Conservation (phyloP, 2,888 invertebrate genomes). For the Bugula neritina region DNA sequence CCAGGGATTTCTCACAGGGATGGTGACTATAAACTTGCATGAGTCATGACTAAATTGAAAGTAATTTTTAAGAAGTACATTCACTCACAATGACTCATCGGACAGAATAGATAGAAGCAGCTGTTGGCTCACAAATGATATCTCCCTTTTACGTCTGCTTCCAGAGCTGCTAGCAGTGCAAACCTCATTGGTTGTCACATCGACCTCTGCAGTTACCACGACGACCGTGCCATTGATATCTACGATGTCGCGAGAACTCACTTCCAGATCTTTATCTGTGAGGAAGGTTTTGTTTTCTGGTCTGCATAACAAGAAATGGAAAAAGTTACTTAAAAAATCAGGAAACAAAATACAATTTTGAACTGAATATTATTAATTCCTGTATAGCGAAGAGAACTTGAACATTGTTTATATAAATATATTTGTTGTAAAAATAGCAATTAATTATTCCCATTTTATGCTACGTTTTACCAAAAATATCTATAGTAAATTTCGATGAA, state of each 20-base stretch:
- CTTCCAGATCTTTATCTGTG: not conserved
- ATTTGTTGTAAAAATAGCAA: too few relatives aligned
- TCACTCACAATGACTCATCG: not conserved
- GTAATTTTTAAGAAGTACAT: too few relatives aligned
- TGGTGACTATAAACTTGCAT: too few relatives aligned
- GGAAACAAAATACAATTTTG: not conserved
- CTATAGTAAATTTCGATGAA: too few relatives aligned
- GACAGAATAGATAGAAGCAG: conserved; percentile 6
- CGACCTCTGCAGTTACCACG: not conserved
- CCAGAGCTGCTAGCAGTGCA: not conserved
- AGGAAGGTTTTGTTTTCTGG: conserved; percentile 23
- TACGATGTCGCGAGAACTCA: not conserved
- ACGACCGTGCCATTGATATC: not conserved
- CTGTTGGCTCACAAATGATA: not conserved
- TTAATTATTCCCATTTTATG: too few relatives aligned
- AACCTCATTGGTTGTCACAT: not conserved
- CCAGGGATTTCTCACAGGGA: too few relatives aligned
- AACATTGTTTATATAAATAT: too few relatives aligned
- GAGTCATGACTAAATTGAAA: too few relatives aligned
- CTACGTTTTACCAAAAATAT: too few relatives aligned
- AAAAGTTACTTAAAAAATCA: not conserved
- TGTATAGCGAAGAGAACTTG: too few relatives aligned
- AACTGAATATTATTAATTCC: too few relatives aligned
- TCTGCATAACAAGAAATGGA: not conserved
- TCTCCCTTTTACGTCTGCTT: not conserved